Evolutionary conservation across 2,113 vertebrate species (phyloP), one percentile per base, ranked within the genome.

Genomic region (Campylorhamphus procurvoides): DNA sequence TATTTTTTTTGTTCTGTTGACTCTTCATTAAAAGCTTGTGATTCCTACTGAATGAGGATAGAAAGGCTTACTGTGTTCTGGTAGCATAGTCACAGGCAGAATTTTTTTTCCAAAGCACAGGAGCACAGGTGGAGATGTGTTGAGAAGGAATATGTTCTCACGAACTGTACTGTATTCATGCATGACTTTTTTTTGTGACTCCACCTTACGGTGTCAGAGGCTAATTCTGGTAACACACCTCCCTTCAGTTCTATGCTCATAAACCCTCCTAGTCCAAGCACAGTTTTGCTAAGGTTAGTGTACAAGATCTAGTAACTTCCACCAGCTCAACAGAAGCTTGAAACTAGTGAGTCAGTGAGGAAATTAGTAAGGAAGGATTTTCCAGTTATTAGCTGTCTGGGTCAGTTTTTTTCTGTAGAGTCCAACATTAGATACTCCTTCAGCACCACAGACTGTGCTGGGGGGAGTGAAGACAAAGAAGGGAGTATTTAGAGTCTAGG

Each of bases 401-500:
- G 19, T 9, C 24, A 47, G 17, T 52, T 68, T 73, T 86, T 40
- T 46, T 81, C 46, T 62, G 9, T 46, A 37, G n/a, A 40, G 7
- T 66, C 37, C 40, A 73, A 33, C 7, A 18, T 75, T 23, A 75
- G 35, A 55, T 16, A 47, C 2, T n/a, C 3, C 14, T 84, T 66
- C 71, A 46, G 22, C 24, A 20, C 19, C 19, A 67, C 24, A 37
- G 19, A 18, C 9, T 69, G 37, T 49, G 27, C 18, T 71, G 10
- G 20, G 8, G 18, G 33, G 3, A 20, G 18, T 60, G 49, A 55
- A 53, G 29, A 55, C 23, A n/a, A 53, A 63, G n/a, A 35, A 64
- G 12, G 28, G 35, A 37, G n/a, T 0, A 2, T 49, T 66, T 62
- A 76, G 14, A 64, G 6, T 23, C 33, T 66, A 10, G 0, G 1